Base-by-base conservation (phyloP, 2,888 invertebrate species). In the Molorchus minor region DNA sequence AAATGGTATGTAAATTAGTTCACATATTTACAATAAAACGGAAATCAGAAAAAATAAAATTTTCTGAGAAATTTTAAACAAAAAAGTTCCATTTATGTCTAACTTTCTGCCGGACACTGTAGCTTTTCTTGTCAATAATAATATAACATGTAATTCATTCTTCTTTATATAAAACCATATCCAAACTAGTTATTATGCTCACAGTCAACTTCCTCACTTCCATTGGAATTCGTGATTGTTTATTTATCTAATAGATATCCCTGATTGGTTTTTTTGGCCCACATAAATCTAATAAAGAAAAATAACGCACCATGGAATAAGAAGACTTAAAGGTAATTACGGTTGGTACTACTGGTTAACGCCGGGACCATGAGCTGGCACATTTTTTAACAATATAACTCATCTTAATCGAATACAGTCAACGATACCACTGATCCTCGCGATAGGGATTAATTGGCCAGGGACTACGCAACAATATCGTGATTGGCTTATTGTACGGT, bases 331-430 rank as follows among this genome's bases (percentile, higher is more conserved):
- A 64, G 62, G 61, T 66, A 73, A 73, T 73, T 73, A 73, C 62
- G 70, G 66, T 69, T 72, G 69, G 70, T 73, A 76, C 77, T 77
- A 77, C 77, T 74, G 77, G 74, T 77, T 72, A 74, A 76, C 75
- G 73, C 76, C 72, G 70, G 65, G 65, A 73, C 69, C 75, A 70
- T 78, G 78, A 78, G 73, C 70, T 69, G 69, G 77, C 77, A 73
- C 72, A 75, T 77, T 78, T 75, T 69, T 62, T 65, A 69, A 68
- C 58, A 62, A 64, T 70, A 71, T 70, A 71, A 75, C 71, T 76
- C 76, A 75, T 77, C 77, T 78, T 78, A 78, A 78, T 78, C 78
- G 77, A 77, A 77, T 76, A 71, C 72, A 71, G 75, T 69, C 72
- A 72, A 67, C 71, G 73, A 71, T 73, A 72, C 68, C 65, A 57